A percentile compares a stretch with the other conserved stretches of the same genome.
These are phyloP conservation scores for Mycalesis mineus DNA, from an alignment of 2,888 invertebrate genomes.

Conservation along the genomic window DNA sequence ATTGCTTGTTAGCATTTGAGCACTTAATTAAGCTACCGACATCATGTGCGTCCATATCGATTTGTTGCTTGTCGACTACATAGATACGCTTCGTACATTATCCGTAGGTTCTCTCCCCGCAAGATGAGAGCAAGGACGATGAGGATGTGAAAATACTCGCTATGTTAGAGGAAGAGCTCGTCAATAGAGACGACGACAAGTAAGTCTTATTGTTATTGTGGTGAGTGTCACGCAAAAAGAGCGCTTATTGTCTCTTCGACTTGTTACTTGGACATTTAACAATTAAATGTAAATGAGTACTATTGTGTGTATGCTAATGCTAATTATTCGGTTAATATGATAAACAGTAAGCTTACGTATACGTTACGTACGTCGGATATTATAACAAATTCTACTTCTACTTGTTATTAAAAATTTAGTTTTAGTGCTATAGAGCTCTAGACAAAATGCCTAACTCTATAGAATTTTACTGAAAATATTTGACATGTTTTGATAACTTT, in stretches of 20 bases:
- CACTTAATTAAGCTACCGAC: constrained; percentile 32
- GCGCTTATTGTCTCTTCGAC: neutral
- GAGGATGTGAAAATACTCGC: constrained; percentile 86
- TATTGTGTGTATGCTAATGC: no score
- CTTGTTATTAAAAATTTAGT: no score
- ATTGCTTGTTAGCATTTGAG: constrained; percentile 32
- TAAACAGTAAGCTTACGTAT: no score
- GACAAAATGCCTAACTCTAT: no score
- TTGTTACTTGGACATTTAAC: no score
- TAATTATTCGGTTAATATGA: no score
- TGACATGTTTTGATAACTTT: no score
- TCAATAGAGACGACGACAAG: constrained; percentile 90
- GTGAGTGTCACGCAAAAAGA: neutral
- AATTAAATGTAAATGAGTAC: no score
- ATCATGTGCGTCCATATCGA: constrained; percentile 42
- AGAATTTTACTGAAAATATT: no score
- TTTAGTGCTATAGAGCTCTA: no score
- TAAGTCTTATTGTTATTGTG: constrained; percentile 54
- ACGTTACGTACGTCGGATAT: no score
- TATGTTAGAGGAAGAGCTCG: constrained; percentile 87
- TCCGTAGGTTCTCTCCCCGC: constrained; percentile 71
- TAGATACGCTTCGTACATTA: constrained; percentile 66
- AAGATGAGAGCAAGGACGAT: constrained; percentile 76
- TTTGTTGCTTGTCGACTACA: constrained; percentile 60
- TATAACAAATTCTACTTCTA: no score